Conservation (phyloP, 2,888 invertebrate genomes). For the Adelognathus sp. region DNA sequence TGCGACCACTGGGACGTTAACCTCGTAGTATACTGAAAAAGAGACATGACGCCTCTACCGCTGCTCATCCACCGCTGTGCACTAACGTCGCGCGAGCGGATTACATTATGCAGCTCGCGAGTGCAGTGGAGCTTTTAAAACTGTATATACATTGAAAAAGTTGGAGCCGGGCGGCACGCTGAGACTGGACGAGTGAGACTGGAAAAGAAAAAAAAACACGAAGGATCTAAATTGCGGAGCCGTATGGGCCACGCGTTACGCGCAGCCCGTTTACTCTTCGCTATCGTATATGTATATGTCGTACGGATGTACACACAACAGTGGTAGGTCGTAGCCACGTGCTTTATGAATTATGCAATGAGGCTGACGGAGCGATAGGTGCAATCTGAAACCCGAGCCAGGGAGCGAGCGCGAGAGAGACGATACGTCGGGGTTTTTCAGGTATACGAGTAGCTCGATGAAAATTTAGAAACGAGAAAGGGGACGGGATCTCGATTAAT, state of each 20-base stretch:
- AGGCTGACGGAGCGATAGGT: slow-evolving; percentile 62
- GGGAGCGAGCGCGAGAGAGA: slow-evolving; percentile 17
- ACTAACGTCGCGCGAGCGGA: slow-evolving; percentile 57
- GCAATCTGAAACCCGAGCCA: no score
- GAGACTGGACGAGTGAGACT: background rate
- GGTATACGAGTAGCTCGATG: background rate
- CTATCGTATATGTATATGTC: slow-evolving; percentile 37
- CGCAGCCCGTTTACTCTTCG: slow-evolving; percentile 48
- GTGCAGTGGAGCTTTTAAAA: slow-evolving; percentile 65
- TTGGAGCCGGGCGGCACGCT: slow-evolving; percentile 46
- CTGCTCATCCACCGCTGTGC: slow-evolving; percentile 32
- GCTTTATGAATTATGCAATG: slow-evolving; percentile 69
- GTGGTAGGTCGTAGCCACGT: slow-evolving; percentile 44
- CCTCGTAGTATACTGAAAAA: no score
- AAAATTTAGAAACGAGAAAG: background rate
- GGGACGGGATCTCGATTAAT: background rate
- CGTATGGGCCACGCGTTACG: slow-evolving; percentile 53
- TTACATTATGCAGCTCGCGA: slow-evolving; percentile 70
- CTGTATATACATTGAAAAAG: slow-evolving; percentile 71
- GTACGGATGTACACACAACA: slow-evolving; percentile 30
- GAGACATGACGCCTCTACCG: background rate
- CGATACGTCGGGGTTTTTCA: background rate
- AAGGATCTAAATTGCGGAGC: slow-evolving; percentile 71
- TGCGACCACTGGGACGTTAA: no score
- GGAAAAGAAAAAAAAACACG: slow-evolving; percentile 27